phyloP scores from a whole-genome alignment of 2,113 vertebrate species.

The Psilopogon haemacephalus region DNA sequence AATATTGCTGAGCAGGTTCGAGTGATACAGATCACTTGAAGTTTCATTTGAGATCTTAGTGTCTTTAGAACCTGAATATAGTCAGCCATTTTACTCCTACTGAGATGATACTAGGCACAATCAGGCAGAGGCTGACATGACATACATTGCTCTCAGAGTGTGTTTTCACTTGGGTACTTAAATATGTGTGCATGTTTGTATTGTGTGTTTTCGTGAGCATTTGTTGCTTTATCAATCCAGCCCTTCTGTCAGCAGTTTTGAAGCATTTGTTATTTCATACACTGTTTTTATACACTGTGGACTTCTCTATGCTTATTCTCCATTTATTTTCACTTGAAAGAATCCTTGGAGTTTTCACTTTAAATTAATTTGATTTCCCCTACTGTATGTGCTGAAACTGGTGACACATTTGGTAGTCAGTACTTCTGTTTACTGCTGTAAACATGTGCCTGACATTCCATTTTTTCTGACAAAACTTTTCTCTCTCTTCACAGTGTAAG shows the following conservation, averaged over 20 bases:
- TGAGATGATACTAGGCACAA: not conserved
- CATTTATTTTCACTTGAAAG: constrained; percentile 48
- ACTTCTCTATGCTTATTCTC: not conserved
- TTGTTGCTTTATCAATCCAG: constrained; percentile 33
- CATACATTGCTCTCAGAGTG: not conserved
- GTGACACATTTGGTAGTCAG: not conserved
- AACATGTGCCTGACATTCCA: not conserved
- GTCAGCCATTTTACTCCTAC: not conserved
- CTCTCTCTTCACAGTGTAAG: not conserved
- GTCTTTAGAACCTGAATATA: not conserved
- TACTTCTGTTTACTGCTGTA: constrained; percentile 9
- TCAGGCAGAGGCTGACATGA: not conserved
- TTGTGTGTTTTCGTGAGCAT: too few species aligned
- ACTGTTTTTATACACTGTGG: constrained; percentile 15
- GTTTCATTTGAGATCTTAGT: not conserved
- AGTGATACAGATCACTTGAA: not conserved
- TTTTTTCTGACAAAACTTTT: not conserved
- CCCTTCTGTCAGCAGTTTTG: constrained; percentile 49
- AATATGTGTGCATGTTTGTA: constrained; percentile 20
- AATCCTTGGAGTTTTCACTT: constrained; percentile 14
- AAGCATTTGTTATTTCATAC: constrained; percentile 49
- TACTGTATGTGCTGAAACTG: not conserved
- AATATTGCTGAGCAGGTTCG: not conserved
- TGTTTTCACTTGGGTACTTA: not conserved
- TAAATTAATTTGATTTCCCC: constrained; percentile 41